These are phyloP conservation scores for Microplitis manilae DNA, from an alignment of 2,888 invertebrate genomes.

Conservation along the genomic window DNA sequence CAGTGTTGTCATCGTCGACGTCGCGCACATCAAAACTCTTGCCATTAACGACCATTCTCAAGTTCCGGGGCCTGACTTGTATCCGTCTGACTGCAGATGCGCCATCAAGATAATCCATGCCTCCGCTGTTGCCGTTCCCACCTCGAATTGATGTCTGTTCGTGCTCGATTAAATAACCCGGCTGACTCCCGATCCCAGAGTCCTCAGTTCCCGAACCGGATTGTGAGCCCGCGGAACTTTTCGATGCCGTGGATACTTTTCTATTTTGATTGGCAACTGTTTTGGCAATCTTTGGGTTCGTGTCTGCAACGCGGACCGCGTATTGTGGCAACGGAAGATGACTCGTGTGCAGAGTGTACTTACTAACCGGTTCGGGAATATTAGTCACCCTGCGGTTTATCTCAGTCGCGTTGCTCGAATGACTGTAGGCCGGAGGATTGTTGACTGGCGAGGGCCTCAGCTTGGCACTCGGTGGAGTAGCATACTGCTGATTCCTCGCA, in stretches of 20 bases:
- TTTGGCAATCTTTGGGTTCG: slow-evolving; percentile 81
- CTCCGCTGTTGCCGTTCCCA: slow-evolving; percentile 42
- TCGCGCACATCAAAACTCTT: slow-evolving; percentile 85
- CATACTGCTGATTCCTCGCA: slow-evolving; percentile 66
- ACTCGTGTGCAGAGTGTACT: slow-evolving; percentile 80
- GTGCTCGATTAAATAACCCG: slow-evolving; percentile 62
- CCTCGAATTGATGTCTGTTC: slow-evolving; percentile 52
- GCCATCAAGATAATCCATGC: slow-evolving; percentile 66
- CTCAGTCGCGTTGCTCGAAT: slow-evolving; percentile 45
- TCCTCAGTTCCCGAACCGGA: slow-evolving; percentile 79
- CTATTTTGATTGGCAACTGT: slow-evolving; percentile 81
- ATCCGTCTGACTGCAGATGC: slow-evolving; percentile 54
- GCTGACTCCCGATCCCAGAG: slow-evolving; percentile 76
- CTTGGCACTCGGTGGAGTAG: slow-evolving; percentile 70
- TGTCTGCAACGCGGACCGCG: slow-evolving; percentile 75
- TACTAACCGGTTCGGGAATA: slow-evolving; percentile 71
- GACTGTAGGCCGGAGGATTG: slow-evolving; percentile 61
- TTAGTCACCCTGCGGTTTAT: slow-evolving; percentile 50
- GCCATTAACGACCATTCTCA: slow-evolving; percentile 82
- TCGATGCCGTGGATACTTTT: slow-evolving; percentile 74
- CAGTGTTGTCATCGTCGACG: slow-evolving; percentile 77
- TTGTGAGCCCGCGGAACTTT: slow-evolving; percentile 73
- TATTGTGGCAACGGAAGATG: slow-evolving; percentile 85
- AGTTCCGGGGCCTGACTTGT: slow-evolving; percentile 77
- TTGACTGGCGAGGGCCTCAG: slow-evolving; percentile 71